Evolutionary conservation across 2,797 vertebrate species (phyloP).

Genomic region (Semotilus atromaculatus): DNA sequence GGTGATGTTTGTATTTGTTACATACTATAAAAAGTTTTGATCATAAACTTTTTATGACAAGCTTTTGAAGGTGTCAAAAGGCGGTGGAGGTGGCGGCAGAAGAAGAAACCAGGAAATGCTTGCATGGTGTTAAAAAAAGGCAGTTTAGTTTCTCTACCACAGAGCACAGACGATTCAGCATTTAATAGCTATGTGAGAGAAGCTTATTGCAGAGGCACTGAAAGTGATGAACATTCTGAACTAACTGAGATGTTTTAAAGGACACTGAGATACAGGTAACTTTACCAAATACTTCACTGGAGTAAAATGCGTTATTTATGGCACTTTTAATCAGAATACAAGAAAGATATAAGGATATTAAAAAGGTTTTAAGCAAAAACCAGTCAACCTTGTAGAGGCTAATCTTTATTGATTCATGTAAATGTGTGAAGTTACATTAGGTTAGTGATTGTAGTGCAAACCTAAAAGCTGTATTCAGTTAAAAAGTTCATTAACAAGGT

Average conservation of each 20-base stretch:
- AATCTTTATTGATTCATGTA: constrained; percentile 3
- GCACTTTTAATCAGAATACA: background rate
- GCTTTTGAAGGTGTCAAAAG: constrained; percentile 52
- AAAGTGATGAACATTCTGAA: constrained; percentile 28
- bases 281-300: background rate
- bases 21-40: background rate
- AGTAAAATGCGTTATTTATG: background rate
- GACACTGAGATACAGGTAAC: constrained; percentile 23
- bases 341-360: background rate
- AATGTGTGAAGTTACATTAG: background rate
- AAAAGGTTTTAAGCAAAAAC: background rate
- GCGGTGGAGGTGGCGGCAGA: constrained; percentile 22
- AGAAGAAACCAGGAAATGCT: constrained; percentile 78
- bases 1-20: background rate
- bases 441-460: background rate
- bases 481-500: constrained; percentile 17
- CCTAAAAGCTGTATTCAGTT: constrained; percentile 5
- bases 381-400: no score
- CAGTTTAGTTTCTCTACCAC: constrained; percentile 45
- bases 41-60: background rate
- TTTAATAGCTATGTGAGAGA: constrained; percentile 10
- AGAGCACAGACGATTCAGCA: constrained; percentile 34
- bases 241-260: constrained; percentile 23
- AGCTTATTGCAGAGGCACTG: constrained; percentile 2
- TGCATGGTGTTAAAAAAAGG: constrained; percentile 70